Evolutionary conservation across 2,888 invertebrate genomes (phyloP).

Genomic region (Ferdinandea cuprea): DNA sequence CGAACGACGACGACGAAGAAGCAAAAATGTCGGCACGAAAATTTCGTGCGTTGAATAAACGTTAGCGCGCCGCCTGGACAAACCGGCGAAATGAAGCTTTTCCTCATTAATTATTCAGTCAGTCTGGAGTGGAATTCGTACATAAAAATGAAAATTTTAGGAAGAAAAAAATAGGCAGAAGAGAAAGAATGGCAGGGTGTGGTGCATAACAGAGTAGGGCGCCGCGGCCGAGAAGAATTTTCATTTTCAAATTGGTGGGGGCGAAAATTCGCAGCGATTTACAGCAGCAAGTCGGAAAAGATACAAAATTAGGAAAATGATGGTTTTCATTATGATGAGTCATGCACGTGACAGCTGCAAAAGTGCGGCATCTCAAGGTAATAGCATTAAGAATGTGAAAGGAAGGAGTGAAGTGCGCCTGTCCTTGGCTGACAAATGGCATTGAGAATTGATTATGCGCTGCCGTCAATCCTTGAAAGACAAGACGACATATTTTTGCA

Average conservation of each 20-base stretch:
- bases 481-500: too few species aligned
- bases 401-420: background rate
- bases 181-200: background rate
- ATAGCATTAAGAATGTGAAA: background rate
- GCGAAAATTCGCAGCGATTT: background rate
- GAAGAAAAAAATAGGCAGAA: too few species aligned
- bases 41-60: constrained; percentile 50
- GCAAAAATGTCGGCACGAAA: constrained; percentile 30
- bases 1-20: constrained; percentile 32
- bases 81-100: constrained; percentile 48
- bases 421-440: constrained; percentile 57
- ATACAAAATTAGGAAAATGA: constrained; percentile 7
- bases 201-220: background rate
- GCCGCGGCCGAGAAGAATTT: background rate
- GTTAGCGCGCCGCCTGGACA: constrained; percentile 29
- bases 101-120: constrained; percentile 69
- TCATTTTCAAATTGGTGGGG: background rate
- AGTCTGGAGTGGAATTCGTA: constrained; percentile 66
- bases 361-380: background rate
- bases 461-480: constrained; percentile 31
- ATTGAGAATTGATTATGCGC: constrained; percentile 51
- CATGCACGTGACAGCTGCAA: constrained; percentile 42
- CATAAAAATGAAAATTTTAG: constrained; percentile 68
- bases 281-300: constrained; percentile 9
- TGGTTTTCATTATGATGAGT: constrained; percentile 38